Conservation (phyloP, 2,888 invertebrate genomes). For the Tetanocera ferruginea region DNA sequence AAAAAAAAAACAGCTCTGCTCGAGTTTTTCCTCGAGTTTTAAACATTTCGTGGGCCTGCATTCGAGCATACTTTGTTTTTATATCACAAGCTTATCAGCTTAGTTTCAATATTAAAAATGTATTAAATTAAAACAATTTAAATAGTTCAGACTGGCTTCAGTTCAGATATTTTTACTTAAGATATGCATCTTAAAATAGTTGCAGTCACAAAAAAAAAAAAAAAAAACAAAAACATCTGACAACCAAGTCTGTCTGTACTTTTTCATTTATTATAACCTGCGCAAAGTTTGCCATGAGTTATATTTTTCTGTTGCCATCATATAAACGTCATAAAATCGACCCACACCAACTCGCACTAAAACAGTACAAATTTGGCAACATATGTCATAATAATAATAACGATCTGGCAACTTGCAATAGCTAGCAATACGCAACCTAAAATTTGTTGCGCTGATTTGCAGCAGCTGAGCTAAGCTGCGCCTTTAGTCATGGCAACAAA, state of each 20-base stretch:
- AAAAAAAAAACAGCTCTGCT: not conserved
- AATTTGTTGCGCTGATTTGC: not conserved
- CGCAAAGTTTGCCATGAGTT: not conserved
- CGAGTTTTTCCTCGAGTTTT: not conserved
- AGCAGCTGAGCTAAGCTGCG: not conserved
- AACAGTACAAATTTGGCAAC: slow-evolving; percentile 10
- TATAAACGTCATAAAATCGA: too few species aligned
- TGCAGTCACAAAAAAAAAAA: not conserved
- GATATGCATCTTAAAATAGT: not conserved
- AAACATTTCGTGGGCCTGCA: too few species aligned
- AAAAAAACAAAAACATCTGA: not conserved
- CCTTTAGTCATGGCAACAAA: not conserved
- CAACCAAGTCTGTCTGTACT: not conserved
- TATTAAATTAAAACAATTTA: too few species aligned
- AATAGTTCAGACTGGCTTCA: too few species aligned
- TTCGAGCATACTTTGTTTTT: too few species aligned
- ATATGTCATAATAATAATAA: slow-evolving; percentile 12
- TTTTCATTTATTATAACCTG: not conserved
- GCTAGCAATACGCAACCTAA: not conserved
- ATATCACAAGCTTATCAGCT: too few species aligned
- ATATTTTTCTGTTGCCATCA: not conserved
- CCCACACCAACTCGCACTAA: too few species aligned
- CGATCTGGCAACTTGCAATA: not conserved
- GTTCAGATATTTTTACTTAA: too few species aligned
- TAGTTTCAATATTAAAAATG: too few species aligned